These are phyloP conservation scores for Brachylomia viminalis DNA, from an alignment of 2,888 invertebrate genomes.

Conservation along the genomic window DNA sequence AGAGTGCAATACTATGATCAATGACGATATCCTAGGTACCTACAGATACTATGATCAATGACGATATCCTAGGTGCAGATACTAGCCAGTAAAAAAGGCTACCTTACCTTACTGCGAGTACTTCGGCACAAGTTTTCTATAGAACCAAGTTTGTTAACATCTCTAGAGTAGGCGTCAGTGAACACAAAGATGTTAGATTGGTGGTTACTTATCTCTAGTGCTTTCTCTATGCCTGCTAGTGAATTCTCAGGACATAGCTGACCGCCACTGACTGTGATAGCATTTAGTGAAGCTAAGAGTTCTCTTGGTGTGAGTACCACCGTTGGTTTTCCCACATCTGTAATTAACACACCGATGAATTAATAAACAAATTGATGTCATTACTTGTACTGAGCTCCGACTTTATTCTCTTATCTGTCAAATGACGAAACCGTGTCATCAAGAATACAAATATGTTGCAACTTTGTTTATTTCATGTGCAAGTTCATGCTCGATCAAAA, in stretches of 20 bases:
- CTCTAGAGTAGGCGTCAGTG: conserved; percentile 80
- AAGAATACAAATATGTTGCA: neutral
- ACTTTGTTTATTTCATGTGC: neutral
- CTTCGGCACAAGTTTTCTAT: conserved; percentile 69
- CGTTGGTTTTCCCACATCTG: conserved; percentile 68
- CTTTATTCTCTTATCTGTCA: neutral
- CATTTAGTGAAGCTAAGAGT: conserved; percentile 62
- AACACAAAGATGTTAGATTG: conserved; percentile 78
- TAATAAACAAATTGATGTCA: neutral
- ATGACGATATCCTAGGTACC: neutral
- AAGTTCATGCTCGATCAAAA: neutral
- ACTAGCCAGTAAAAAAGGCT: neutral
- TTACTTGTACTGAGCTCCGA: neutral
- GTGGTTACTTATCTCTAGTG: conserved; percentile 71
- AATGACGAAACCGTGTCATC: neutral
- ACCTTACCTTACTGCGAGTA: conserved; percentile 71
- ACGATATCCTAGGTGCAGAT: neutral
- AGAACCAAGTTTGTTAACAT: conserved; percentile 60
- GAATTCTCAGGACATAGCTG: conserved; percentile 79
- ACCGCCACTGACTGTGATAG: conserved; percentile 68
- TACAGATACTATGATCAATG: neutral
- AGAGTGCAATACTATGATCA: neutral
- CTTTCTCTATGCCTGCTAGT: conserved; percentile 77
- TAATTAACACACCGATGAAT: conserved; percentile 19
- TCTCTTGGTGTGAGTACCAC: conserved; percentile 49